Conservation (phyloP, 2,888 invertebrate species). For the Drosophila anomelani region DNA sequence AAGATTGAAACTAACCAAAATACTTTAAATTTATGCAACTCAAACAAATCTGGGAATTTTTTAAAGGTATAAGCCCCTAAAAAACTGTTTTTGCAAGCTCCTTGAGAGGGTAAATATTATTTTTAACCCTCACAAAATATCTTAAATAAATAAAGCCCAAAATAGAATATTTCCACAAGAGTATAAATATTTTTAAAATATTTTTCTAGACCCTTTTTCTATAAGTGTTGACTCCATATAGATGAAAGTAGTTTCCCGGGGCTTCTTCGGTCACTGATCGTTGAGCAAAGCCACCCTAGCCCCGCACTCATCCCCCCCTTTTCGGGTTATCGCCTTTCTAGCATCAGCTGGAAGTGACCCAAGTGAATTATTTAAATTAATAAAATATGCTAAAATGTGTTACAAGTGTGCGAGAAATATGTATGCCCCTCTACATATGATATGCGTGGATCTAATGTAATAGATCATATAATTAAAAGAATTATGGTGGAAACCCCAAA, state of each 20-base stretch:
- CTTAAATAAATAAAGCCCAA: too few species aligned
- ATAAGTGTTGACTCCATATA: neutral
- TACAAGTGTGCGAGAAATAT: conserved; percentile 75
- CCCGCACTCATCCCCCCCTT: neutral
- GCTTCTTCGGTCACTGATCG: conserved; percentile 72
- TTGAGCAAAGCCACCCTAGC: conserved; percentile 53
- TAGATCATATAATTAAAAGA: conserved; percentile 83
- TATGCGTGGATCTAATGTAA: conserved; percentile 60
- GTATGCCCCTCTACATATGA: conserved; percentile 41
- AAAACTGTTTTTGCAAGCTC: neutral
- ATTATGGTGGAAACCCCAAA: conserved; percentile 70
- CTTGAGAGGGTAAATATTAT: neutral
- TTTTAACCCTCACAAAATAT: neutral
- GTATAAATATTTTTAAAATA: neutral
- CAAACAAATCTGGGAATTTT: neutral
- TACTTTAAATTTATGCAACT: neutral
- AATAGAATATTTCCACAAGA: neutral
- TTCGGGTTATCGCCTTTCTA: conserved; percentile 53
- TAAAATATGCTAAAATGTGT: conserved; percentile 82
- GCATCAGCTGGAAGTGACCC: conserved; percentile 62
- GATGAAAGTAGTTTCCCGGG: conserved; percentile 51
- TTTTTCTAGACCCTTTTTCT: neutral
- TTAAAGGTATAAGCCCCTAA: too few species aligned
- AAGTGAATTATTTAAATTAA: conserved; percentile 81
- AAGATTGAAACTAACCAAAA: too few species aligned